Evolutionary conservation across 2,797 vertebrate species (phyloP).

Genomic region (Enteromius trimaculatus): DNA sequence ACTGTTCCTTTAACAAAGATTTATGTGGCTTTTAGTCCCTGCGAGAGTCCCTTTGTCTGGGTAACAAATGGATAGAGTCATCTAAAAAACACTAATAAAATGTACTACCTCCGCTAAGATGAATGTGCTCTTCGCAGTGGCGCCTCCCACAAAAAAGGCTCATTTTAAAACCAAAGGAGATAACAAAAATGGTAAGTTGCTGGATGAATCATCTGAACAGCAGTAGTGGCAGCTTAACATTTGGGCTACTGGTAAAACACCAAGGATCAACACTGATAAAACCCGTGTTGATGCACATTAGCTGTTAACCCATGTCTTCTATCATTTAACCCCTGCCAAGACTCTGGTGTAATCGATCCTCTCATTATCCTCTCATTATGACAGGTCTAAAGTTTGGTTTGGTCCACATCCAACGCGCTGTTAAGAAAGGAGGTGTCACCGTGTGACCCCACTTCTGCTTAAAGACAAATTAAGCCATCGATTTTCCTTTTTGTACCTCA

Average conservation of each 20-base stretch:
- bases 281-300: background rate
- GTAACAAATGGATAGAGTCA: slow-evolving; percentile 17
- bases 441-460: slow-evolving; percentile 50
- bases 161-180: background rate
- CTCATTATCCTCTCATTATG: slow-evolving; percentile 49
- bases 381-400: slow-evolving; percentile 3
- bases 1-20: slow-evolving; percentile 32
- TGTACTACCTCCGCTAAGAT: background rate
- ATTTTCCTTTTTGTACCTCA: slow-evolving; percentile 69
- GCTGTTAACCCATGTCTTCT: slow-evolving; percentile 31
- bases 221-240: background rate
- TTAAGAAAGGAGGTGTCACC: slow-evolving; percentile 49
- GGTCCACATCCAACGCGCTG: background rate
- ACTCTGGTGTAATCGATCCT: slow-evolving; percentile 30
- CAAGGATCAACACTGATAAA: background rate
- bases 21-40: slow-evolving; percentile 8
- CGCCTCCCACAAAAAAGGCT: background rate
- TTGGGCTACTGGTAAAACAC: background rate
- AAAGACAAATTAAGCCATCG: slow-evolving; percentile 71
- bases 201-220: background rate
- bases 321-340: slow-evolving; percentile 13
- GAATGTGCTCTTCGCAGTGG: slow-evolving; percentile 5
- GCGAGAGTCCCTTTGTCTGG: slow-evolving; percentile 7
- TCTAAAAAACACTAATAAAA: slow-evolving; percentile 18
- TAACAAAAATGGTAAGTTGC: background rate